These are phyloP conservation scores for Diacarnus erythraeanus DNA, from an alignment of 37 sponge, comb jelly and placozoan species.

Conservation along the genomic window DNA sequence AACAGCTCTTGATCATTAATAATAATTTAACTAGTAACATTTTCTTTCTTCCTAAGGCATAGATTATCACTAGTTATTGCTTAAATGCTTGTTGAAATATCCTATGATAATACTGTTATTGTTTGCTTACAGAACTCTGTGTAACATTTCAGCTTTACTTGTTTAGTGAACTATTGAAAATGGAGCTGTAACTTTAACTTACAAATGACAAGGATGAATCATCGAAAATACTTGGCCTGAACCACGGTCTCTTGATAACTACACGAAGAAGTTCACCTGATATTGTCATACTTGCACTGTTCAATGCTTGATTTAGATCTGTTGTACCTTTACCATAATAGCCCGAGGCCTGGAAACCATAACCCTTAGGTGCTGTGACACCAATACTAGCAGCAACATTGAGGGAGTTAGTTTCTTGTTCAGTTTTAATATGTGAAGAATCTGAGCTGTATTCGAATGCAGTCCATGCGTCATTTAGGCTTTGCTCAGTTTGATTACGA, in stretches of 20 bases:
- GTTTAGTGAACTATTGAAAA: too few relatives aligned
- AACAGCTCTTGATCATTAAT: too few relatives aligned
- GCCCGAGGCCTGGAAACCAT: neutral
- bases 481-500: constrained; percentile 8
- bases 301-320: constrained; percentile 17
- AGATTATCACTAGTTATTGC: too few relatives aligned
- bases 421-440: constrained; percentile 1
- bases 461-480: constrained; percentile 34
- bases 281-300: constrained; percentile 19
- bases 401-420: constrained; percentile 1
- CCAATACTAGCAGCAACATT: constrained; percentile 3
- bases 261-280: constrained; percentile 56
- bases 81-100: too few relatives aligned
- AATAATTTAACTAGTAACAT: too few relatives aligned
- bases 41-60: too few relatives aligned
- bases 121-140: too few relatives aligned
- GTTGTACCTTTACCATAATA: neutral
- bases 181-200: neutral
- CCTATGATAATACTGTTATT: too few relatives aligned
- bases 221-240: constrained; percentile 46
- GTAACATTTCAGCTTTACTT: too few relatives aligned
- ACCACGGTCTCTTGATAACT: constrained; percentile 54
- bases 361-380: neutral
- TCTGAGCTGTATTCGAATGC: constrained; percentile 36
- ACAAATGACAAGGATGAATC: neutral